These are phyloP conservation scores for Euwallacea fornicatus DNA, from an alignment of 1,140 invertebrate species.

Conservation along the genomic window DNA sequence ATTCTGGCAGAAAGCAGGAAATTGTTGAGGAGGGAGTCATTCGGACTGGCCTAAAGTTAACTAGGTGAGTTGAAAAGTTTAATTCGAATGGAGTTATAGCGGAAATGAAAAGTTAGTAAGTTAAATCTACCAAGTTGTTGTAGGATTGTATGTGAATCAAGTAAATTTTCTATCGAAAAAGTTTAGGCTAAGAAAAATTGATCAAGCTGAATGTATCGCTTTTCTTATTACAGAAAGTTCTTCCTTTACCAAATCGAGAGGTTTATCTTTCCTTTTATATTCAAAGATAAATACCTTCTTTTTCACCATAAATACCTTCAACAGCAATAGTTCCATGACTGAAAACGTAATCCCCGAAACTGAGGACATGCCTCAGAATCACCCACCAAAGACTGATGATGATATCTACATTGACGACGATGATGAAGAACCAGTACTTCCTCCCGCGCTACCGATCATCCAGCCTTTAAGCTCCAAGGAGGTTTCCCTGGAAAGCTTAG, in stretches of 20 bases:
- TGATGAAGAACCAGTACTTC: conserved; percentile 70
- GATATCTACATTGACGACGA: conserved; percentile 66
- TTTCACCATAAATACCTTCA: not conserved
- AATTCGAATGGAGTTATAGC: not conserved
- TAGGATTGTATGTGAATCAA: too few species aligned
- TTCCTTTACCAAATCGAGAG: not conserved
- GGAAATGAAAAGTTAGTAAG: too few species aligned
- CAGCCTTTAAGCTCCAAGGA: conserved; percentile 74
- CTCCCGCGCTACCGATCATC: conserved; percentile 72
- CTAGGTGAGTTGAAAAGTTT: conserved; percentile 3
- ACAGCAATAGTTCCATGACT: not conserved
- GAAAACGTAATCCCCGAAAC: conserved; percentile 47
- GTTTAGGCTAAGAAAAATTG: too few species aligned
- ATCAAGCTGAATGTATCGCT: too few species aligned
- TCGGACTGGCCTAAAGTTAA: conserved; percentile 59
- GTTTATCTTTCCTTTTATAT: not conserved
- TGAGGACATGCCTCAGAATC: conserved; percentile 48
- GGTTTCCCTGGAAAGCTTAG: conserved; percentile 77
- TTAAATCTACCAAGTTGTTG: too few species aligned
- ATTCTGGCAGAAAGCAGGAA: conserved; percentile 53
- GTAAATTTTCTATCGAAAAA: too few species aligned
- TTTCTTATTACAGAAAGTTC: too few species aligned
- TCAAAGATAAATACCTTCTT: not conserved
- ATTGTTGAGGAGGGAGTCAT: conserved; percentile 61
- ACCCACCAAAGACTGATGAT: conserved; percentile 41